phyloP scores from a whole-genome alignment of 2,113 vertebrate genomes.

The Etheostoma spectabile region DNA sequence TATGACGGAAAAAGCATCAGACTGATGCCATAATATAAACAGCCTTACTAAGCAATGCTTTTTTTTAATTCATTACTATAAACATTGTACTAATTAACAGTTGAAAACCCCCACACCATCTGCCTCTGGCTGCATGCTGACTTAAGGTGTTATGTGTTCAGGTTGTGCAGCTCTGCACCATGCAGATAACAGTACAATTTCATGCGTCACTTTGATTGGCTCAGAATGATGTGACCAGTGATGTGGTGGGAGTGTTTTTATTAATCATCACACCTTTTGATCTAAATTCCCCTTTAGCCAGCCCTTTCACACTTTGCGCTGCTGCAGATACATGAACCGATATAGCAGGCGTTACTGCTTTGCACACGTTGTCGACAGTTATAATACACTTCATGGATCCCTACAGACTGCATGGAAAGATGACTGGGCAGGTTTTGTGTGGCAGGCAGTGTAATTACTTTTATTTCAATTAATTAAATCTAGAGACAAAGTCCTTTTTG shows the following conservation, averaged over 20 bases:
- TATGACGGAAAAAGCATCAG: neutral
- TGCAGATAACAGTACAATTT: neutral
- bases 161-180: neutral
- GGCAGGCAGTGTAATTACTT: slow-evolving; percentile 21
- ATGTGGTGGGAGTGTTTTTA: neutral
- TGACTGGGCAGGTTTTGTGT: slow-evolving; percentile 9
- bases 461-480: slow-evolving; percentile 32
- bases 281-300: neutral
- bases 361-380: neutral
- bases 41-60: neutral
- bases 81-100: neutral
- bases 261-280: neutral
- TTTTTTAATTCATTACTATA: neutral
- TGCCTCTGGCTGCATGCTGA: slow-evolving; percentile 8
- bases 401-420: neutral
- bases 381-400: slow-evolving; percentile 41
- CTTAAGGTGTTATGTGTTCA: neutral
- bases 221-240: neutral
- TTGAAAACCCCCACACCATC: neutral
- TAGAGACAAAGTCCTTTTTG: slow-evolving; percentile 16
- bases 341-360: neutral
- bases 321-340: neutral
- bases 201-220: neutral
- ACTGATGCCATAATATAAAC: neutral
- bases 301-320: neutral